Base-by-base conservation (phyloP, 2,888 invertebrate species). In the Dastarcus helophoroides region DNA sequence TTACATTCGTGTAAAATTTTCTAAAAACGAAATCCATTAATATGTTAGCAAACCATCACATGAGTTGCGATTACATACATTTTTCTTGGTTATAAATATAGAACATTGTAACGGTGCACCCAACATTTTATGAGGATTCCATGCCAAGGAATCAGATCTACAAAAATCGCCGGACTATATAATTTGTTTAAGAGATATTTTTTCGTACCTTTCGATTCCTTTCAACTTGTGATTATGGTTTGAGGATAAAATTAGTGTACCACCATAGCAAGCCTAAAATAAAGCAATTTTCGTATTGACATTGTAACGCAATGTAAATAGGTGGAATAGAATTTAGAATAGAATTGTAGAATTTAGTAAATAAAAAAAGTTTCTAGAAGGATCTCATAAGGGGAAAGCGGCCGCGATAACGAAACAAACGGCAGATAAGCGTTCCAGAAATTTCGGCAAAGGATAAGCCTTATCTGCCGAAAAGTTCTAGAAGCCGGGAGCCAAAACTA, bases 41-140 rank as follows among this genome's bases (percentile, higher is more conserved):
- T 10, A 6, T 12, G 6, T 23, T 8, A 23, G 9, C 24, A 23
- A 5, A 23, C 7, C 7, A 23, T 9, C 7, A 8, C 11, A 8
- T 9, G 6, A 17, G n/a, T 7, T 6, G 23, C 7, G 23, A 6
- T 23, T 23, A 26, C 30, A 32, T 47, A 57, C 64, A 46, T 68
- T 65, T 31, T 72, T 64, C 14, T 67, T 67, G 7, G 73, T 69
- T 10, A 85, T 55, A 48, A 84, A 78, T 25, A 79, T 47, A 0
- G 83, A 78, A 50, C 83, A 84, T 47, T 85, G 85, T 15, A 84
- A 58, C 0, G 86, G 84, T 1, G 76, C 79, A 4, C 85, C 85
- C 7, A 80, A 66, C 69, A 85, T 79, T 57, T 88, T 88, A 58
- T 88, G 88, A 0, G 85, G 81, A 64, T 88, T 85, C 85, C 86